Base-by-base conservation (phyloP, 1,140 invertebrate genomes). In the Caenorhabditis latens region DNA sequence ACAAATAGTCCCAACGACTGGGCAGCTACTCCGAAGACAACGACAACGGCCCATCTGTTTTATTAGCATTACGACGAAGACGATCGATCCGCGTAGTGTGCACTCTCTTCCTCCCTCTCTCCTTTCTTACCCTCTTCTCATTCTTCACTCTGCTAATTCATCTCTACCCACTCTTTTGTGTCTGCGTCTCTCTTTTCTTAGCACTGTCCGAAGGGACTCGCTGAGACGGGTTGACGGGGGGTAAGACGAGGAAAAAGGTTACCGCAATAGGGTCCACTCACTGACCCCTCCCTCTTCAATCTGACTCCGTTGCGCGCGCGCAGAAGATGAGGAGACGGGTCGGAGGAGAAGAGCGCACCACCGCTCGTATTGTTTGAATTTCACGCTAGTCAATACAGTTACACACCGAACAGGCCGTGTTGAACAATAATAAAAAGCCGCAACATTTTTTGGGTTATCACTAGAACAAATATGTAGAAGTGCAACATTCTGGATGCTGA, bases 61-160 rank as follows among this genome's bases (percentile, higher is more conserved):
- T 79, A 79, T 79, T 79, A 79, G 71, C 71, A 79, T 79, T 79
- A 79, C 71, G 71, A 79, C 71, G 71, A 79, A 79, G 71, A 79
- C 71, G 71, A 79, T 79, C 71, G 71, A 79, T 79, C 71, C 61
- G 71, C 19, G 46, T 79, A 79, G 71, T 79, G 71, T 50, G 71
- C 71, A 48, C 71, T 79, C 71, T 79, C 71, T 50, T 46, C 42
- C 46, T 19, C 42, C 46, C 65, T 32, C 24, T 32, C 42, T 14
- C 42, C 19, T n/a, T 48, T 19, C 21, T 24, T 24, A 50, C 46
- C 46, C 71, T 50, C 71, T 24, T 7, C 71, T n/a, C n/a, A 53
- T 50, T 53, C 46, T 50, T 50, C 71, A 79, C 46, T 5, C 7
- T 50, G 71, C 46, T 79, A 79, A 79, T 79, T 79, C 71, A 79